These are phyloP conservation scores for Chloromyia formosa DNA, from an alignment of 2,888 invertebrate genomes.

Conservation along the genomic window DNA sequence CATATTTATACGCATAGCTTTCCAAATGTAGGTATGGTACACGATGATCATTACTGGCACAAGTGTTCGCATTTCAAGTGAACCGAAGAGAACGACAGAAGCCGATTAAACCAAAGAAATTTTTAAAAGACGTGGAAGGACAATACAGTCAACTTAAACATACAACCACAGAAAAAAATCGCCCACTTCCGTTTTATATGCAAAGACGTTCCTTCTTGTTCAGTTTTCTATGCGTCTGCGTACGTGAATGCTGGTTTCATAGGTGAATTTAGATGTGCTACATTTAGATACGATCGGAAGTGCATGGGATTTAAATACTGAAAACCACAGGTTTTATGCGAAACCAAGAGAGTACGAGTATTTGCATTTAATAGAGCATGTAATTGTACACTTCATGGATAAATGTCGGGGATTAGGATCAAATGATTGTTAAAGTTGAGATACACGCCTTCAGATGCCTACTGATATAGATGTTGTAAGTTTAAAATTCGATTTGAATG, in stretches of 20 bases:
- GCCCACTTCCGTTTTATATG: constrained; percentile 46
- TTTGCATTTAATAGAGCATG: no score
- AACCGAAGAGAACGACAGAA: background rate
- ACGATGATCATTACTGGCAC: background rate
- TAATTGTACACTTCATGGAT: background rate
- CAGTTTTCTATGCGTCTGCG: no score
- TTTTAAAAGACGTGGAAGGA: constrained; percentile 21
- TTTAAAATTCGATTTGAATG: no score
- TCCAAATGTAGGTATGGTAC: background rate
- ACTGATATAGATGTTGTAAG: no score
- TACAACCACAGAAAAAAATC: constrained; percentile 44
- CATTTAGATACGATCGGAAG: no score
- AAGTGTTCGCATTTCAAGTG: constrained; percentile 16
- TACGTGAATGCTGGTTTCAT: background rate
- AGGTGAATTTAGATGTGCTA: background rate
- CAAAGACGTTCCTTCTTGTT: constrained; percentile 29
- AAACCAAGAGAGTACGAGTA: no score
- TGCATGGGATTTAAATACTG: background rate
- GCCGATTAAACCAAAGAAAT: constrained; percentile 9
- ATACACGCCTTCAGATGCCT: no score
- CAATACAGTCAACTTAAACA: constrained; percentile 43
- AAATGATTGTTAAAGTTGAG: no score
- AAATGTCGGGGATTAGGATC: background rate
- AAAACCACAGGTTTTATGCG: no score
- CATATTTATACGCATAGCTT: no score